A percentile compares a stretch with the other conserved stretches of the same genome.
Evolutionary conservation across 2,888 invertebrate species (phyloP).

Genomic region (Lacanobia wlatinum): DNA sequence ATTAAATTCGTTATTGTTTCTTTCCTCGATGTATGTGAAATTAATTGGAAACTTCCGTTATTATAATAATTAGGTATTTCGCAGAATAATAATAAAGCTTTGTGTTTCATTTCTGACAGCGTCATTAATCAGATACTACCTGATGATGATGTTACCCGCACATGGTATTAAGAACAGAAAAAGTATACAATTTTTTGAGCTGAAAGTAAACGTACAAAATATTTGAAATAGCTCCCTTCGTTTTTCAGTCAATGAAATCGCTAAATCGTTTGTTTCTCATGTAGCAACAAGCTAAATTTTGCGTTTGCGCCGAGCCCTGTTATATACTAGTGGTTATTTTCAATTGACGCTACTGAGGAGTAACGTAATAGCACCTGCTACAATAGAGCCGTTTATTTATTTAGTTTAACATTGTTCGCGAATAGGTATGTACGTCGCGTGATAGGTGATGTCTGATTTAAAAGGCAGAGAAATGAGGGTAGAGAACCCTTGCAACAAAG

Average conservation of each 20-base stretch:
- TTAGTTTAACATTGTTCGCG: conserved; percentile 64
- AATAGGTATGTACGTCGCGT: neutral
- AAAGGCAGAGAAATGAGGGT: conserved; percentile 11
- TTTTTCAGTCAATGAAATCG: neutral
- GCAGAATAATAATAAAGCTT: neutral
- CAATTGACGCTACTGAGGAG: conserved; percentile 47
- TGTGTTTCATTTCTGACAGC: neutral
- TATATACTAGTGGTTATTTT: conserved; percentile 47
- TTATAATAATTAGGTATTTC: neutral
- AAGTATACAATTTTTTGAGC: neutral
- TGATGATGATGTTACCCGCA: neutral
- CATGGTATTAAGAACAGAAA: neutral
- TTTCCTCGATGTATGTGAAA: conserved; percentile 18
- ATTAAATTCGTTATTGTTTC: neutral
- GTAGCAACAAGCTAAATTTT: neutral
- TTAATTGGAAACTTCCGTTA: conserved; percentile 5
- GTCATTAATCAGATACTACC: neutral
- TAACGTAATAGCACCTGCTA: conserved; percentile 54
- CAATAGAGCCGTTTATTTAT: conserved; percentile 57
- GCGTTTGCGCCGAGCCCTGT: conserved; percentile 13
- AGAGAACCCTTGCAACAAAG: neutral
- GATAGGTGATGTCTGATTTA: neutral
- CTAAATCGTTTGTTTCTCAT: neutral
- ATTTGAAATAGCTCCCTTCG: too few species aligned
- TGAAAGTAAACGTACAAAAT: neutral